A percentile compares a stretch with the other conserved stretches of the same genome.
Evolutionary conservation across 1,140 invertebrate species (phyloP).

Genomic region (Neotoxoptera formosana): DNA sequence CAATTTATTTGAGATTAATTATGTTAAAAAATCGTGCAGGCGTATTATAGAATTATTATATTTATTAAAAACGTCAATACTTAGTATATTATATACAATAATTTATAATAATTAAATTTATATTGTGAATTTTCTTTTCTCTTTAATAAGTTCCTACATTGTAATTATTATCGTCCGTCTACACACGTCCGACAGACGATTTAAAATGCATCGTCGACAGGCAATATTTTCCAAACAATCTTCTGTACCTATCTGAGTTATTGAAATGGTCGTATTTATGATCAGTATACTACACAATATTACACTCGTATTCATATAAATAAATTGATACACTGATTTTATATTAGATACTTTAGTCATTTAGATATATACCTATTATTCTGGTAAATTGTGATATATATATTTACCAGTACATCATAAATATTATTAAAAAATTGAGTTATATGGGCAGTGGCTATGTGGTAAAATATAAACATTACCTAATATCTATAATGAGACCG

Average conservation of each 20-base stretch:
- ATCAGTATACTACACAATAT: neutral
- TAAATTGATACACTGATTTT: neutral
- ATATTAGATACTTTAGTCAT: neutral
- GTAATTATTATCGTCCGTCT: neutral
- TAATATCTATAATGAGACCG: too few species aligned
- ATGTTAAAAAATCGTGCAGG: too few species aligned
- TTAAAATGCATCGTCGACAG: neutral
- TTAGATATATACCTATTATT: neutral
- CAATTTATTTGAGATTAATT: too few species aligned
- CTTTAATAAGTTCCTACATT: neutral
- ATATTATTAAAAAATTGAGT: neutral
- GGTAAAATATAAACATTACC: neutral
- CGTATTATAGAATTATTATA: neutral
- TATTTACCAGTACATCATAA: neutral
- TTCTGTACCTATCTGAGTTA: neutral
- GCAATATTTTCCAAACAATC: neutral
- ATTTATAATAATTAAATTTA: neutral
- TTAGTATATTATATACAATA: neutral
- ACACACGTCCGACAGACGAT: neutral
- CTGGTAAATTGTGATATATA: too few species aligned
- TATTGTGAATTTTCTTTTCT: neutral
- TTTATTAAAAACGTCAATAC: neutral
- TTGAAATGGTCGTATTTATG: neutral
- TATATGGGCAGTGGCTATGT: neutral
- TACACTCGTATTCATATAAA: too few species aligned